Base-by-base conservation (phyloP, 2,113 vertebrate species). In the Psittacara wagleri region DNA sequence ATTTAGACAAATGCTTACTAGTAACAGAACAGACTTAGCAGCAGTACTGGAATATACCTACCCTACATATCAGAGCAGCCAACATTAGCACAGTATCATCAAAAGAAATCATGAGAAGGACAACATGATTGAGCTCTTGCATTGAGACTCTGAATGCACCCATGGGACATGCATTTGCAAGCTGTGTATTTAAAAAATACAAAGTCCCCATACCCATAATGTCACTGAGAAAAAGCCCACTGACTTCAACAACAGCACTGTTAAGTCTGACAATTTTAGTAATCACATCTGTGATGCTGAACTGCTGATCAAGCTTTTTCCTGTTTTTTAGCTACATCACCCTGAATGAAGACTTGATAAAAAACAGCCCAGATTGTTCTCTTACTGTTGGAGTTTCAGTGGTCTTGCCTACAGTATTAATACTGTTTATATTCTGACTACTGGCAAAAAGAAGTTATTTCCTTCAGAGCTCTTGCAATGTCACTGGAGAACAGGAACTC, bases 261-360 rank as follows among this genome's bases (percentile, higher is more conserved):
- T 66, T 88, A 91, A 80, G 44, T 57, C 86, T 84, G 77, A 91
- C 87, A 69, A 54, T 94, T 93, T 17, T 13, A 59, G 74, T 82
- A 95, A 96, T 92, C 12, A 0, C 76, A 85, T 91, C 92, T 86
- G 46, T 80, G 63, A 74, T 0, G 0, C 68, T 61, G 72, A 90
- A 85, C 29, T 92, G 96, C 94, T 86, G 88, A 95, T 83, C 43
- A 48, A 88, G 90, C 39, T 55, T 77, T 92, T 51, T 84, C 29
- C 13, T n/a, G 17, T 57, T 44, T 82, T 93, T 85, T 95, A 92
- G 92, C 73, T 24, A 64, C n/a, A 75, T 88, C 83, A 66, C 13
- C n/a, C 66, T 66, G n/a, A 39, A 68, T 66, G 62, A 83, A 64
- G 43, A 72, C 69, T 61, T 39, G 7, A 62, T 49, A 79, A 70